Conservation (phyloP, 2,113 vertebrate genomes). For the Tupaia chinensis region DNA sequence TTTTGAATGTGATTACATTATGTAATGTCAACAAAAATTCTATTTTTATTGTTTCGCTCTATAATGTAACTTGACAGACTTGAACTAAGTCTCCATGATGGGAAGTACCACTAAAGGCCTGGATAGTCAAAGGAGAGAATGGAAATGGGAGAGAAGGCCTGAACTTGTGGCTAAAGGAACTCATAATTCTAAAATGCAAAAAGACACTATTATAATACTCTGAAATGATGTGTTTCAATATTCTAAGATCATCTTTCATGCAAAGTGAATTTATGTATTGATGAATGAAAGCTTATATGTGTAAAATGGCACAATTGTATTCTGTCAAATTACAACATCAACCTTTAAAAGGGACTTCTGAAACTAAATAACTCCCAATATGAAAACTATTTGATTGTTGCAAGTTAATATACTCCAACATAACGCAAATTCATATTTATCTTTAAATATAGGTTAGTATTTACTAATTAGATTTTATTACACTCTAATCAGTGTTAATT, state of each 20-base stretch:
- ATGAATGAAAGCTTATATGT: background rate
- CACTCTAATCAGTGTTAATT: background rate
- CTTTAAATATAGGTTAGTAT: background rate
- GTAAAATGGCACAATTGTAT: background rate
- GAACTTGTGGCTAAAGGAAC: background rate
- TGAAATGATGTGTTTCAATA: background rate
- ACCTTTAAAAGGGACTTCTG: background rate
- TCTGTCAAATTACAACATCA: background rate
- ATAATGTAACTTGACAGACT: background rate
- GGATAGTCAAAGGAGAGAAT: background rate
- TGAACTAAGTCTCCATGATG: background rate
- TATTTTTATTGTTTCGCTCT: background rate
- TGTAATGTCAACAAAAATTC: background rate
- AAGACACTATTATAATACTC: background rate
- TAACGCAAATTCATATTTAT: background rate
- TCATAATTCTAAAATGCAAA: background rate
- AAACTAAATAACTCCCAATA: background rate
- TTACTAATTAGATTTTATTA: background rate
- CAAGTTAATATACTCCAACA: background rate
- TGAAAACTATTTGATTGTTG: background rate
- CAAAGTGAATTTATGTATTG: background rate
- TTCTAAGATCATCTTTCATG: background rate
- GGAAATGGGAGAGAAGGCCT: background rate
- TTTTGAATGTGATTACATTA: background rate
- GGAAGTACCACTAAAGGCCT: background rate